Base-by-base conservation (phyloP, 1,140 invertebrate species). In the Acyrthosiphon pisum region DNA sequence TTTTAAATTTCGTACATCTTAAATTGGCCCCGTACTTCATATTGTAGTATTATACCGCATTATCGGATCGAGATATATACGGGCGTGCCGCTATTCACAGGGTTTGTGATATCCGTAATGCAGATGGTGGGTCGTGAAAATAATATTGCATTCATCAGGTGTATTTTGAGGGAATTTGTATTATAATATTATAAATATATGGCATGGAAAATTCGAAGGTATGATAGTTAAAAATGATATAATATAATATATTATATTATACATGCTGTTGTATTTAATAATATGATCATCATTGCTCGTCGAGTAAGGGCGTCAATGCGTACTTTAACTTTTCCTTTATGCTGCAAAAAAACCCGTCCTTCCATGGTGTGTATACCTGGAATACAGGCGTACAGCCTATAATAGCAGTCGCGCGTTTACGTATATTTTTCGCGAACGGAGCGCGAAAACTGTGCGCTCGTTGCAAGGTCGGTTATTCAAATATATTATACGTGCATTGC, bases 401-500 rank as follows among this genome's bases (percentile, higher is more conserved):
- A 41, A 76, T 6, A 76, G 30, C 14, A 76, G 60, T 35, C 37
- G 37, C 83, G 83, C 23, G 83, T 76, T 76, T 41, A 84, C 35
- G 50, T 76, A 76, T 37, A 84, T 84, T 84, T 84, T 84, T 84
- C 83, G 83, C n/a, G n/a, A 89, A 30, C 26, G 50, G 46, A 87
- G n/a, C 86, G 41, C 86, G 26, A 86, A 86, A 48, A 87, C 18
- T 23, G 87, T 50, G 46, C 48, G 87, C 46, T 8, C 87, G n/a
- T 53, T 46, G 87, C 87, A 89, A 89, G 87, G 87, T 89, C 87
- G 87, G n/a, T 89, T 37, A 88, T n/a, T 46, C 30, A 88, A 87
- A 48, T 30, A 87, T n/a, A 48, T 48, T 48, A 50, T 37, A 37
- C 46, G 18, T 87, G 86, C 86, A 87, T 87, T 87, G 46, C 48